Evolutionary conservation across 1,140 invertebrate species (phyloP).

Genomic region (Atopsyche davidsoni): DNA sequence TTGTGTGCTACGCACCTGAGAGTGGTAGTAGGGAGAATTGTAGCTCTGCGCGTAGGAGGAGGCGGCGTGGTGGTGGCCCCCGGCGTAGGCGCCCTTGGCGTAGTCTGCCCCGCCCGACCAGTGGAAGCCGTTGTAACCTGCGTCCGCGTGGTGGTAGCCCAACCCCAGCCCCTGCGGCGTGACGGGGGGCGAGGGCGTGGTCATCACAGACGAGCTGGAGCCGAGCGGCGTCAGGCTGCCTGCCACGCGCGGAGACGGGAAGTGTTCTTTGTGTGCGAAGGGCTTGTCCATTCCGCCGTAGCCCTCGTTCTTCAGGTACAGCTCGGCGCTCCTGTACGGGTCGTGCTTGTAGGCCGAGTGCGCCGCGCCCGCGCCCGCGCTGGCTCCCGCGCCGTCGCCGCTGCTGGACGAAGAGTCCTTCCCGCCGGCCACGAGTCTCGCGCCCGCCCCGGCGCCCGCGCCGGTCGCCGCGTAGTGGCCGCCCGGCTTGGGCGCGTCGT

Average conservation of each 20-base stretch:
- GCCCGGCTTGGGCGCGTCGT: constrained; percentile 37
- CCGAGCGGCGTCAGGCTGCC: constrained; percentile 58
- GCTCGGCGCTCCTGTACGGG: constrained; percentile 20
- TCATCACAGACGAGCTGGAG: constrained; percentile 58
- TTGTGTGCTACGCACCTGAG: constrained; percentile 46
- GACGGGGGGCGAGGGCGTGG: constrained; percentile 59
- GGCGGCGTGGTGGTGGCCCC: constrained; percentile 51
- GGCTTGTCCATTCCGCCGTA: constrained; percentile 9
- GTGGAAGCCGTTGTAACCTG: constrained; percentile 52
- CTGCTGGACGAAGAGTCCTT: constrained; percentile 43
- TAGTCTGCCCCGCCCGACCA: constrained; percentile 49
- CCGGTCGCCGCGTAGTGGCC: constrained; percentile 36
- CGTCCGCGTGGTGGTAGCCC: constrained; percentile 38
- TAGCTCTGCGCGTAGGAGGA: constrained; percentile 57
- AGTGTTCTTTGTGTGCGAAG: neutral
- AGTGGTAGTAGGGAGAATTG: constrained; percentile 49
- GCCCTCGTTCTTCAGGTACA: constrained; percentile 26
- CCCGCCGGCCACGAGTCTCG: constrained; percentile 36
- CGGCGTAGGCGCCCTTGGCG: constrained; percentile 43
- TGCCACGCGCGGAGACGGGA: constrained; percentile 32
- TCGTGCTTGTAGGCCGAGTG: constrained; percentile 22
- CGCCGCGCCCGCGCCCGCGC: constrained; percentile 13
- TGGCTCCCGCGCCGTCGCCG: constrained; percentile 19
- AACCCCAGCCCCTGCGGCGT: constrained; percentile 50
- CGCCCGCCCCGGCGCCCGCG: constrained; percentile 34